Base-by-base conservation (phyloP, 2,888 invertebrate genomes). In the Pseudococcus viburni region DNA sequence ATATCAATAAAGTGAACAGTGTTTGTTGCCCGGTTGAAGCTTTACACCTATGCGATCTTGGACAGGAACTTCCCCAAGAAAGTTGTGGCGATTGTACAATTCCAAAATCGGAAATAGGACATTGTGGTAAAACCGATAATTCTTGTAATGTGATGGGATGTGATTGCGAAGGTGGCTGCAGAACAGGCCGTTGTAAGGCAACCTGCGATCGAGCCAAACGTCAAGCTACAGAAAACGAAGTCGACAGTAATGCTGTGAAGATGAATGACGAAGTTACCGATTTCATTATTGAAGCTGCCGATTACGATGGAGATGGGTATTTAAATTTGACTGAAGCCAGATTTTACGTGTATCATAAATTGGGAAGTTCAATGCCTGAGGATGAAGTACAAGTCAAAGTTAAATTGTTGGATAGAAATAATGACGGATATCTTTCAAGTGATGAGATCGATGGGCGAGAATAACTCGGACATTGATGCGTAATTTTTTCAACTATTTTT, bases 211-310 rank as follows among this genome's bases (percentile, higher is more conserved):
- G n/a, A 7, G 5, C 15, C n/a, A 59, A 59, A n/a, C 59, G 59
- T 59, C n/a, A 59, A 59, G n/a, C 5, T 5, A 5, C 1, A 59
- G 17, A 15, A 11, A 55, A 12, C 17, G 17, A n/a, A 5, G 5
- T 17, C n/a, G 59, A 59, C 5, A 59, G 7, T 8, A 59, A 59
- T 59, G 17, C 59, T 59, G 59, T n/a, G 4, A 59, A 17, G 17
- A 3, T 17, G n/a, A n/a, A 17, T 15, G 59, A 59, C n/a, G 59
- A 59, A 4, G 59, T 59, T 8, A 59, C 59, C n/a, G 59, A 59
- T 59, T 59, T 59, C 8, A 59, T 59, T 59, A 59, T 59, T 8
- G 59, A 59, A 59, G 59, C 59, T n/a, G 59, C 59, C n/a, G 59
- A 59, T 59, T 15, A 7, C 4, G 59, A 59, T 59, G 59, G 59